Evolutionary conservation across 2,888 invertebrate species (phyloP), one percentile per base, ranked within the genome.

Genomic region (Synergus umbraculus): DNA sequence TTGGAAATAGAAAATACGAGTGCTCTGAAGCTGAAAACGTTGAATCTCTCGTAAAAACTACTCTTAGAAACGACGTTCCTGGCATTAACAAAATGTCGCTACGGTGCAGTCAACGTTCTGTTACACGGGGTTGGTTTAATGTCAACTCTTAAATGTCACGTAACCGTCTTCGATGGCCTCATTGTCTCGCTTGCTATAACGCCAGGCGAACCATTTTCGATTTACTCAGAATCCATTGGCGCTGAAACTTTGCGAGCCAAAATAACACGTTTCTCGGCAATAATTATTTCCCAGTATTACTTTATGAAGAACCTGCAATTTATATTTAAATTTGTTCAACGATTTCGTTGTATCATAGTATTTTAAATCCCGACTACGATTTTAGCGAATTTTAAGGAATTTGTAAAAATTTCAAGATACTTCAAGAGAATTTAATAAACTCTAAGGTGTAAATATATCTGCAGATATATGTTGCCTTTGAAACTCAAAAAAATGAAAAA

Each of bases 91-190:
- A 90, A 90, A 90, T 90, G 90, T 88, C 90, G 88, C 82, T 86
- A 87, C 84, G 82, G 79, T 80, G 80, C 81, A 84, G 85, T 81
- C 83, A 78, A 81, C 78, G 83, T 81, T 82, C 82, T 79, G 79
- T 80, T 84, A 80, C 82, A 80, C 77, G 81, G 63, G 79, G 82
- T 79, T 84, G 86, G 86, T 86, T 90, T 90, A 90, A 90, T 90
- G 90, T 90, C 90, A 90, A 90, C 88, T 87, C 88, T 88, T 89
- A 89, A 90, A 90, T 90, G 90, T 90, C 90, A 90, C 89, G 89
- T 90, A 88, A 89, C 88, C 86, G 82, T 86, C 86, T 81, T 78
- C 77, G 76, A 81, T 60, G 84, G 84, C 83, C 85, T 85, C 86
- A 85, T 85, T 86, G 85, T 87, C 85, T 86, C 78, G 84, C 54